Base-by-base conservation (phyloP, 1,140 invertebrate species). In the Anagrus nilaparvatae region DNA sequence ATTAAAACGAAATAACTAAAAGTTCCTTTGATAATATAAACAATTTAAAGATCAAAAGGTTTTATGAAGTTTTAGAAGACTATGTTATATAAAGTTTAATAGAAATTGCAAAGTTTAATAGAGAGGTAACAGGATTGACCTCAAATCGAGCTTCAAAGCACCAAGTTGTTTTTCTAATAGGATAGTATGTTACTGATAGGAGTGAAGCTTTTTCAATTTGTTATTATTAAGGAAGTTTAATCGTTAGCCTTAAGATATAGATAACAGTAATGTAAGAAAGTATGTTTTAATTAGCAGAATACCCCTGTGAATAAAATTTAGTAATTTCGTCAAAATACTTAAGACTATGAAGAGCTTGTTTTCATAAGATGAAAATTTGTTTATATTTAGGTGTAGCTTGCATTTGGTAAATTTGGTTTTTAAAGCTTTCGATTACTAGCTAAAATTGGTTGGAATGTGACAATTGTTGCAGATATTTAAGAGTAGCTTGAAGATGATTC, bases 141-240 rank as follows among this genome's bases (percentile, higher is more conserved):
- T 50, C 47, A 54, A 58, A 53, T 61, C 49, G 55, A 61, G 55
- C 55, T 61, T 62, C 60, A 62, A 62, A 62, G 59, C 53, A 48
- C 49, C 28, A 45, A 49, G 55, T 54, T 56, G 53, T 50, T 57
- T 61, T 56, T 50, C 40, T 49, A 58, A 25, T 53, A 64, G 58
- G 61, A 46, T 35, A 51, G 10, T 50, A 64, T 45, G 32, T 12
- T 1, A 3, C 3, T 4, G 24, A 4, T 28, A n/a, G 45, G 45
- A 36, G 23, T 24, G 12, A 17, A 14, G 21, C 18, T 9, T n/a
- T 31, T 21, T 18, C 23, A 16, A 30, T 20, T 5, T 16, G n/a
- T 28, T 20, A 16, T 27, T 12, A 28, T 28, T 25, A 2, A 9
- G 13, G 23, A 8, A 32, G 29, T 23, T 17, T 16, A 1, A 25